phyloP scores from a whole-genome alignment of 2,888 invertebrate genomes.

The Alsophila aescularia region DNA sequence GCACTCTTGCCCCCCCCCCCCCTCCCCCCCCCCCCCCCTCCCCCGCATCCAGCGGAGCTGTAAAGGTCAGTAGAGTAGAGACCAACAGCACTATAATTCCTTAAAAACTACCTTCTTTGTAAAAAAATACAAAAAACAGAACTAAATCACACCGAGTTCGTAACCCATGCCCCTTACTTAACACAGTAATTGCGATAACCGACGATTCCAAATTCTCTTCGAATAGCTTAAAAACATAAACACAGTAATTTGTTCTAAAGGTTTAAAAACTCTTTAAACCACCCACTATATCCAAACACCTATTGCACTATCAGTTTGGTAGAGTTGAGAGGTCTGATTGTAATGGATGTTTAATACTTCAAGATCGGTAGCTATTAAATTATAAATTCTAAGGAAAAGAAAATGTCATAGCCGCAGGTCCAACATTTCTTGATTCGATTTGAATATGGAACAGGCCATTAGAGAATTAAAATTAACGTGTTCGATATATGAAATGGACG shows the following conservation, averaged over 20 bases:
- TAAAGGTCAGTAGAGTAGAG: no score
- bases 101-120: not conserved
- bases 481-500: conserved; percentile 13
- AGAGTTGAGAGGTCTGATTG: not conserved
- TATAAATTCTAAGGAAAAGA: conserved; percentile 58
- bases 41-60: no score
- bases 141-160: conserved; percentile 14
- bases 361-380: conserved; percentile 56
- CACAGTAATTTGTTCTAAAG: conserved; percentile 60
- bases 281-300: conserved; percentile 19
- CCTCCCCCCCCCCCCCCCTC: no score
- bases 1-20: no score
- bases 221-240: conserved; percentile 66
- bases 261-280: conserved; percentile 43
- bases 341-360: conserved; percentile 33
- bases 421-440: conserved; percentile 57
- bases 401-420: conserved; percentile 64
- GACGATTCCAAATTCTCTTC: conserved; percentile 55
- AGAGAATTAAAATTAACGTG: conserved; percentile 46
- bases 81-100: no score
- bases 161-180: conserved; percentile 44
- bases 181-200: conserved; percentile 49
- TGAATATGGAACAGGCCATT: conserved; percentile 60
- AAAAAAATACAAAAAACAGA: conserved; percentile 4
- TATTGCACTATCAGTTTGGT: not conserved